Percentiles rank a stretch among this genome's conserved stretches.
These are phyloP conservation scores for Serrognathus titanus DNA, from an alignment of 2,888 invertebrate species.

Conservation along the genomic window DNA sequence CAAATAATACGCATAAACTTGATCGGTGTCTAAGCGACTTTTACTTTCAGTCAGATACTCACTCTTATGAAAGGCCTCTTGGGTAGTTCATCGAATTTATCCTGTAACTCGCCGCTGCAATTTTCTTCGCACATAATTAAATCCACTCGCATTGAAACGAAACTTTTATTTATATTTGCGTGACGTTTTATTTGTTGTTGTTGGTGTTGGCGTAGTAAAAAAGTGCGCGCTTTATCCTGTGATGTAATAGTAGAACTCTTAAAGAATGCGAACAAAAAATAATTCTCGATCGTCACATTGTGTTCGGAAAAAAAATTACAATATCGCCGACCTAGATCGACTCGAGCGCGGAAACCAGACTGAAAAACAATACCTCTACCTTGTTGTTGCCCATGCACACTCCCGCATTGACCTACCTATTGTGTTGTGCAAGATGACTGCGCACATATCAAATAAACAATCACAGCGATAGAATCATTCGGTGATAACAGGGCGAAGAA, in stretches of 20 bases:
- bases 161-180: neutral
- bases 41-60: constrained; percentile 8
- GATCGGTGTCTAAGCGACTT: no score
- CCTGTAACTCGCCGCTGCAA: constrained; percentile 15
- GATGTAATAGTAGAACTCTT: neutral
- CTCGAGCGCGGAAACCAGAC: constrained; percentile 23
- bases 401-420: constrained; percentile 24
- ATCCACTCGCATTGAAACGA: neutral
- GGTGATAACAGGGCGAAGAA: neutral
- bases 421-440: constrained; percentile 27
- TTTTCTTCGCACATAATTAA: constrained; percentile 19
- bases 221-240: neutral
- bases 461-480: neutral
- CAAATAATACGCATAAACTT: no score
- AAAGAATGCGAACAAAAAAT: neutral
- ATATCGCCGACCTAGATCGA: constrained; percentile 20
- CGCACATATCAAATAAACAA: constrained; percentile 19
- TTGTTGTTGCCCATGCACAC: constrained; percentile 18
- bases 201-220: neutral
- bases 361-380: constrained; percentile 23
- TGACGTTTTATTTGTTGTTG: no score
- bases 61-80: constrained; percentile 27
- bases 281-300: constrained; percentile 4
- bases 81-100: constrained; percentile 22
- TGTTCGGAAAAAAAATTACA: constrained; percentile 16